Evolutionary conservation across 2,888 invertebrate species (phyloP), one percentile per base, ranked within the genome.

Genomic region (Mechanitis mazaeus): DNA sequence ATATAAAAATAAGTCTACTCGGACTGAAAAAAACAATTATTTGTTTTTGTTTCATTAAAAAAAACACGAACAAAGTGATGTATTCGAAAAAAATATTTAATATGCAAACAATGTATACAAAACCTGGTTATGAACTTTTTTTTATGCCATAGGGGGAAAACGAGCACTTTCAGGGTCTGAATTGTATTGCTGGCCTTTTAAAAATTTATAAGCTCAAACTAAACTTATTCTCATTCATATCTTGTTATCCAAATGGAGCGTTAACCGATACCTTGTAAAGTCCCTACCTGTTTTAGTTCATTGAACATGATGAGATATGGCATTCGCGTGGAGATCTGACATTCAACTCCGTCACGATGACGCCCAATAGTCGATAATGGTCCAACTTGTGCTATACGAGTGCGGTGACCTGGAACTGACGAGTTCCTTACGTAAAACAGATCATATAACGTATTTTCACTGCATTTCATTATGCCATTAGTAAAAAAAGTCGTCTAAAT

Each of bases 341-440:
- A 72, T 71, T 71, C 66, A 70, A 69, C 74, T 72, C 63, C 75
- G 80, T 79, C 83, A 79, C 74, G 66, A 69, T 75, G 84, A 79
- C 86, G 84, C 80, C 81, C 72, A 61, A 65, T 69, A 71, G 74
- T 70, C 75, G 75, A 79, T 83, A 79, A 82, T 81, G 78, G 80
- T 66, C 75, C 72, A 85, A 87, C 73, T 87, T 87, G 72, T 70
- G 75, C 80, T 81, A 83, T 84, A 83, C 79, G 79, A 75, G 79
- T 82, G 85, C 84, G 84, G 69, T 80, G 81, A 78, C 71, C 45
- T 59, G 59, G 64, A 66, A 66, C 64, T 58, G 33, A 58, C 53
- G 76, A 77, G 79, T 76, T 80, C 76, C 80, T 81, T 80, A 78
- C 78, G 81, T 81, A 82, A 84, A 75, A 72, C 77, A 75, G 71